Base-by-base conservation (phyloP, 37 sponge, comb jelly and placozoan species). In the Crambe crambe region DNA sequence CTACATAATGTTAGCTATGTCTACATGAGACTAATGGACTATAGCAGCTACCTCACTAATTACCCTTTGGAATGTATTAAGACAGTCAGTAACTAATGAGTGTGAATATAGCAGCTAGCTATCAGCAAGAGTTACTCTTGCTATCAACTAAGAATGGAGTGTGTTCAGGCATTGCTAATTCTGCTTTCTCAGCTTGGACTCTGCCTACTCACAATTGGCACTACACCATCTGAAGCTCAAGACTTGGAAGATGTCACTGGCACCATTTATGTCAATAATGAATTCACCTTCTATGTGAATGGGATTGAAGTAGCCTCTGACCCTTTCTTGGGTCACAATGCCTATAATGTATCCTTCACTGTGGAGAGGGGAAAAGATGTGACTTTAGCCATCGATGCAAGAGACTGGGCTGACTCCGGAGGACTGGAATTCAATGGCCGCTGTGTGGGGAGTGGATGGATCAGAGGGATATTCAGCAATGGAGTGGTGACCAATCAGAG, bases 391-490 rank as follows among this genome's bases (percentile, higher is more conserved):
- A 72, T 80, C 65, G 59, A 44, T 22, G 75, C 51, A 5, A 39
- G 26, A 37, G 86, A 85, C 60, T 78, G 43, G 70, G 79, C 73
- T 26, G 54, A 85, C 39, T 68, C 72, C 9, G 26, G 64, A 20
- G 75, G 87, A 10, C 51, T 85, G 38, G 79, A 85, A 40, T 51
- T 42, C 18, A 68, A 66, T 68, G 27, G 54, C 42, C 58, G 70
- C 40, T 80, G 80, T 35, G 23, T 70, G 21, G 80, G 80, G 54
- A 29, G 25, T 29, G 79, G 69, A 40, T 32, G 80, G 3, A 47
- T 80, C 18, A 44, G 80, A 15, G 85, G 72, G 3, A 40, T 83
- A 62, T 85, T 85, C 36, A 77, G 85, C 47, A 76, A 77, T 70
- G 78, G 78, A 20, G 78, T 80, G 8, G 87, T 86, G 31, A 79